Evolutionary conservation across 1,140 invertebrate species (phyloP).

Genomic region (Branchinecta lindahli): DNA sequence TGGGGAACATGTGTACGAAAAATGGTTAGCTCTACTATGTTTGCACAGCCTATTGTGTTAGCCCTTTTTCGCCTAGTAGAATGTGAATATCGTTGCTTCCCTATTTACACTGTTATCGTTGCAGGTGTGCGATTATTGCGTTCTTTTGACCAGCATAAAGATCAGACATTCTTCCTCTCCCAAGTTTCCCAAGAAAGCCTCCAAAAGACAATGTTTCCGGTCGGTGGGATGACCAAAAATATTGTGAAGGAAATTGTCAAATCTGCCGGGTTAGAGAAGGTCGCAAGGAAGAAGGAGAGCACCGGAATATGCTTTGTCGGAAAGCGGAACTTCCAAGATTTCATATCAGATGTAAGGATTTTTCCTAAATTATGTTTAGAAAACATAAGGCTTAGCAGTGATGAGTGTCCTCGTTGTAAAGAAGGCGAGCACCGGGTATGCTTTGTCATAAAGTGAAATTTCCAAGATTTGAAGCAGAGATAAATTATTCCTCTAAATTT

Average conservation of each 20-base stretch:
- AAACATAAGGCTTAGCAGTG: background rate
- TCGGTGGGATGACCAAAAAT: conserved; percentile 57
- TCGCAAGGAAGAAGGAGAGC: conserved; percentile 76
- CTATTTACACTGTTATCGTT: conserved; percentile 24
- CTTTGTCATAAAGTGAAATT: conserved; percentile 41
- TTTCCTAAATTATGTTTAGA: conserved; percentile 40
- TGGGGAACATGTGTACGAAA: too few species aligned
- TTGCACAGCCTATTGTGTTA: too few species aligned
- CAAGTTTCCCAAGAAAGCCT: conserved; percentile 63
- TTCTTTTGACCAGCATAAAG: conserved; percentile 61
- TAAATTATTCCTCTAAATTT: background rate
- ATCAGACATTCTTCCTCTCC: conserved; percentile 89
- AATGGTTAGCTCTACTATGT: too few species aligned
- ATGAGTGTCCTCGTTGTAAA: too few species aligned
- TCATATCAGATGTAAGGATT: conserved; percentile 44
- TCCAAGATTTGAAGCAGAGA: conserved; percentile 40
- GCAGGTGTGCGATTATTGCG: conserved; percentile 50
- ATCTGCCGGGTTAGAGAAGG: conserved; percentile 47
- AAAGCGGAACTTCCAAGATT: conserved; percentile 38
- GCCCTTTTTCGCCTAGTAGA: too few species aligned
- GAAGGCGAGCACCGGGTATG: too few species aligned
- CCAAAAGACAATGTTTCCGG: conserved; percentile 71
- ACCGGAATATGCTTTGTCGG: conserved; percentile 96
- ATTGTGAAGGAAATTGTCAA: conserved; percentile 64
- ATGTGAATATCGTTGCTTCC: too few species aligned